A percentile compares a stretch with the other conserved stretches of the same genome.
Evolutionary conservation across 2,113 vertebrate species (phyloP).

Genomic region (Platycercus adscitus): DNA sequence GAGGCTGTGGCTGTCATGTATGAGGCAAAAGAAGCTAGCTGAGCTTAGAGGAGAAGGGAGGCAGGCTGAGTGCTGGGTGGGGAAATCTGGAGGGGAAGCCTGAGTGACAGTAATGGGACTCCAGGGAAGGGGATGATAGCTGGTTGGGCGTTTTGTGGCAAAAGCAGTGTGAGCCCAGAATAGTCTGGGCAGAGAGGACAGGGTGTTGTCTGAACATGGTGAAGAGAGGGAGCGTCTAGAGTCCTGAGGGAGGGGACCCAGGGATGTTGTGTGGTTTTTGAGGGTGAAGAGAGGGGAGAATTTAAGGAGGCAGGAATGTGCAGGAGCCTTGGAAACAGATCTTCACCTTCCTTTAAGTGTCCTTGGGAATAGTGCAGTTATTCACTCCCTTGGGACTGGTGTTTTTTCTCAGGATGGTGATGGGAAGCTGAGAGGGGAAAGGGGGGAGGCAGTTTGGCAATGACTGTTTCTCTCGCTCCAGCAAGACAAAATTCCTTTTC

Average conservation of each 20-base stretch:
- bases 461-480: neutral
- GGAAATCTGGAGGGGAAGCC: conserved; percentile 29
- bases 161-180: neutral
- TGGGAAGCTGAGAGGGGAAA: neutral
- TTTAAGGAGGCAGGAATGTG: neutral
- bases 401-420: neutral
- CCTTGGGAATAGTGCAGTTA: conserved; percentile 10
- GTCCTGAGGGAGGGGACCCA: neutral
- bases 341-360: conserved; percentile 20
- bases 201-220: neutral
- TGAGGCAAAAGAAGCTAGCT: conserved; percentile 3
- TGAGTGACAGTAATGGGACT: conserved; percentile 63
- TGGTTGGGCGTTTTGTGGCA: conserved; percentile 22
- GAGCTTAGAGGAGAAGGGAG: conserved; percentile 1
- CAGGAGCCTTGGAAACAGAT: neutral
- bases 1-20: neutral
- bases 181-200: conserved; percentile 14
- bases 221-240: neutral
- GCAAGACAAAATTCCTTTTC: conserved; percentile 12
- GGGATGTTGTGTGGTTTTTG: neutral
- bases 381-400: neutral
- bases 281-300: neutral
- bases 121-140: conserved; percentile 10
- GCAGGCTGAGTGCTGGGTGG: neutral
- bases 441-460: neutral